phyloP scores from a whole-genome alignment of 1,140 invertebrate species.

The Ylistrum balloti region DNA sequence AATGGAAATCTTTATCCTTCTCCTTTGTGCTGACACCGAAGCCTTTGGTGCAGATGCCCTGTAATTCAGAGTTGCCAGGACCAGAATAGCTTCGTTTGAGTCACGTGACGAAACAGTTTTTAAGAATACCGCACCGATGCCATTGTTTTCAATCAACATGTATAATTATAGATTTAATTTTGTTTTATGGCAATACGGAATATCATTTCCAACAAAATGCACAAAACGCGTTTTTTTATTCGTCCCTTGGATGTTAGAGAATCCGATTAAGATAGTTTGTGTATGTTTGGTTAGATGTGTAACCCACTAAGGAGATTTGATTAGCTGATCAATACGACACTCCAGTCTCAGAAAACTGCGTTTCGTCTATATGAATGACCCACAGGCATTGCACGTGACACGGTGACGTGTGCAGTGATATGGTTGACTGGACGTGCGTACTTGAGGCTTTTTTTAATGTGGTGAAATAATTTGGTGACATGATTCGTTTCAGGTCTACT shows the following conservation, averaged over 20 bases:
- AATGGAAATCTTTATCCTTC: not conserved
- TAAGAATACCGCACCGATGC: not conserved
- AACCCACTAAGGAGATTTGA: not conserved
- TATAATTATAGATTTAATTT: not conserved
- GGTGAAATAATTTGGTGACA: not conserved
- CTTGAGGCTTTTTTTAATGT: not conserved
- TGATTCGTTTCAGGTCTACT: not conserved
- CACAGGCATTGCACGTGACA: not conserved
- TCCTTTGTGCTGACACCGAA: not conserved
- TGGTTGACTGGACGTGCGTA: not conserved
- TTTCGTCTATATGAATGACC: not conserved
- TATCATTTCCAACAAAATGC: not conserved
- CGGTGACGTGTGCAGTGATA: not conserved
- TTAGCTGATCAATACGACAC: not conserved
- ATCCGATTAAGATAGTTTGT: not conserved
- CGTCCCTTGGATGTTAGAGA: not conserved
- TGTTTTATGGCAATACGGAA: not conserved
- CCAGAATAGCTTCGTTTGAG: not conserved
- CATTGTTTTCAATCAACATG: not conserved
- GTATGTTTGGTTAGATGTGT: not conserved
- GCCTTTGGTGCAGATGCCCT: not conserved
- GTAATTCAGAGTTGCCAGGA: not conserved
- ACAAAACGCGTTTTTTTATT: not conserved
- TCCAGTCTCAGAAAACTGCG: not conserved
- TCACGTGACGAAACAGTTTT: not conserved